These are phyloP conservation scores for Hydrophis major DNA, from an alignment of 2,797 vertebrate genomes.

Conservation along the genomic window DNA sequence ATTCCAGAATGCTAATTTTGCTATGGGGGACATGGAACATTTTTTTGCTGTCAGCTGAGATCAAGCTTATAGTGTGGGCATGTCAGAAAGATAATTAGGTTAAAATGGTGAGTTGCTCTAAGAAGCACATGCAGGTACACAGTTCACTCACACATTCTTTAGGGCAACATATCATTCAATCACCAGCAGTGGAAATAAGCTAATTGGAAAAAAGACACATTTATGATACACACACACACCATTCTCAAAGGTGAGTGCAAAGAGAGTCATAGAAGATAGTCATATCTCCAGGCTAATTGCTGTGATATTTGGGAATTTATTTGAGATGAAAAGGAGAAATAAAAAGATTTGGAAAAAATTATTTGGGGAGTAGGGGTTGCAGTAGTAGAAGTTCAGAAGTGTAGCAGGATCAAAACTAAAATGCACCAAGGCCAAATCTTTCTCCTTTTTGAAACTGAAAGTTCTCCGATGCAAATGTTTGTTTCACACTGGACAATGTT, in stretches of 20 bases:
- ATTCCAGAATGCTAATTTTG: slow-evolving; percentile 58
- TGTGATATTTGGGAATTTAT: neutral
- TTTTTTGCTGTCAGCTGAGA: slow-evolving; percentile 62
- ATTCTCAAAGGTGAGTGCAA: neutral
- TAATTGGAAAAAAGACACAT: slow-evolving; percentile 32
- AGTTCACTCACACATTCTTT: slow-evolving; percentile 14
- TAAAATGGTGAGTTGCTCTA: slow-evolving; percentile 47
- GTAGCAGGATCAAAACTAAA: neutral
- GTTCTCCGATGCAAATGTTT: neutral
- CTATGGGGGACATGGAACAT: slow-evolving; percentile 57
- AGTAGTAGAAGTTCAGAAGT: slow-evolving; percentile 1
- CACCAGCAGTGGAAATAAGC: slow-evolving; percentile 24
- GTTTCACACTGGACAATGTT: neutral
- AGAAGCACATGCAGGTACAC: slow-evolving; percentile 28
- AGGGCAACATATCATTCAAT: neutral
- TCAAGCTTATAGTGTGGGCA: slow-evolving; percentile 39
- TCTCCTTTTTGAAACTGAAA: neutral
- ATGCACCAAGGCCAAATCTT: neutral
- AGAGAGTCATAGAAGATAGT: neutral
- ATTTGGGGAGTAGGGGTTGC: neutral
- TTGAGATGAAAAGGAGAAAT: neutral
- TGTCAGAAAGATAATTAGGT: slow-evolving; percentile 58
- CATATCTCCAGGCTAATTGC: neutral
- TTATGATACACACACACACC: neutral
- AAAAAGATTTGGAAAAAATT: neutral